Evolutionary conservation across 2,797 vertebrate genomes (phyloP), one percentile per base, ranked within the genome.

Genomic region (Rhodeus uyekii): DNA sequence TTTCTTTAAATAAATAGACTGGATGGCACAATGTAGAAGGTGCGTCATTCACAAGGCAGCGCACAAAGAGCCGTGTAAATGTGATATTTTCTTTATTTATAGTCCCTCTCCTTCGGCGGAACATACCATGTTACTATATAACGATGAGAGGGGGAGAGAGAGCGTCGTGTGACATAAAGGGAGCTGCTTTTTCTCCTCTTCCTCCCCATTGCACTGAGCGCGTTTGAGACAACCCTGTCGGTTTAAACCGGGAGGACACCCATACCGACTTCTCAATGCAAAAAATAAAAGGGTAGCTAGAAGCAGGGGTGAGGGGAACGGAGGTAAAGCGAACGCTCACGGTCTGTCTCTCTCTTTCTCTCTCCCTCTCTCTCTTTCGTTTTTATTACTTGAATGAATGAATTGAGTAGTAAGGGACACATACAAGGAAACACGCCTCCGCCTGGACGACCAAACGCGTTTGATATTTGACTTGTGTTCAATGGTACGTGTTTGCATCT

Each of bases 201-300:
- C 90, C 90, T 93, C 96, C 97, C 96, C 92, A 85, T 95, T 88
- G 90, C 91, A 90, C 89, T 82, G 89, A 92, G 88, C 87, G 90
- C 83, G 75, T 90, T 94, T 97, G 97, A 95, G 92, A 94, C 90
- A 90, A 88, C 90, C 97, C 95, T 94, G 96, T 95, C 95, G 96
- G 96, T 98, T 99, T 98, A 98, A 98, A 99, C 96, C 93, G 94
- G 96, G 97, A 97, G 97, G 96, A 97, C 96, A 96, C 96, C 94
- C 97, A 95, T 96, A 95, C 95, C 94, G 94, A 95, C 94, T 96
- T 94, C 94, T 97, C 96, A 96, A 96, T 95, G 96, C 96, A 96
- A 96, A 96, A 96, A 96, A 91, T 91, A 94, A 93, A 96, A 95
- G 93, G 92, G 90, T 93, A 90, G 92, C 91, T 91, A 92, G 94